Evolutionary conservation across 2,888 invertebrate genomes (phyloP).

Genomic region (Nezara viridula): DNA sequence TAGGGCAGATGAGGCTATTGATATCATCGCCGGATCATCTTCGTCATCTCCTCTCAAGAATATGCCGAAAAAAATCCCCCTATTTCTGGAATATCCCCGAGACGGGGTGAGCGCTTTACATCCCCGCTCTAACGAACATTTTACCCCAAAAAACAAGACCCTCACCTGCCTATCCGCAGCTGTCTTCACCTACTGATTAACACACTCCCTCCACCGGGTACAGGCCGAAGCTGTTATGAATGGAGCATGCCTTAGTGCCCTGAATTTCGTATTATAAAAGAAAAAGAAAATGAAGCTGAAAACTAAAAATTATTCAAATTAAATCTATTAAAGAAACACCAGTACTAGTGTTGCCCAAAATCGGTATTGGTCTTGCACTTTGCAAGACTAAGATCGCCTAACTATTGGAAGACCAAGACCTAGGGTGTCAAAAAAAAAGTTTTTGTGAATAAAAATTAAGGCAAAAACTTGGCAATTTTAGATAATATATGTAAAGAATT

Average conservation of each 20-base stretch:
- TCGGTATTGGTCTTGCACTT: too few relatives aligned
- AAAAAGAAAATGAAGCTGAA: neutral
- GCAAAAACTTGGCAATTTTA: too few relatives aligned
- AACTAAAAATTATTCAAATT: neutral
- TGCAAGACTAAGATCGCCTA: too few relatives aligned
- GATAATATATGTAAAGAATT: too few relatives aligned
- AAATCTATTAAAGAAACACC: neutral
- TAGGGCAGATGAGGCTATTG: conserved; percentile 10
- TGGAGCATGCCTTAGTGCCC: neutral
- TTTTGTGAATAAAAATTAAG: too few relatives aligned
- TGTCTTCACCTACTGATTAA: conserved; percentile 37
- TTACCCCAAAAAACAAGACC: conserved; percentile 24
- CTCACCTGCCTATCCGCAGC: conserved; percentile 18
- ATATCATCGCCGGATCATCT: conserved; percentile 12
- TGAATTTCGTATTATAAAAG: neutral
- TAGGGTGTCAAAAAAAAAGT: too few relatives aligned
- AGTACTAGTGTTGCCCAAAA: too few relatives aligned
- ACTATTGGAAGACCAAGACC: too few relatives aligned
- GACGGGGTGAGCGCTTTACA: conserved; percentile 36
- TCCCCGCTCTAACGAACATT: conserved; percentile 43
- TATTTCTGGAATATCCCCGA: neutral
- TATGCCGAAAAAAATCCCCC: conserved; percentile 20
- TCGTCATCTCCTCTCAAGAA: neutral
- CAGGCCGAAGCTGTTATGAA: neutral
- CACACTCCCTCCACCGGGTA: neutral